phyloP scores from a whole-genome alignment of 2,797 vertebrate genomes.

The Zenarchopterus dispar region DNA sequence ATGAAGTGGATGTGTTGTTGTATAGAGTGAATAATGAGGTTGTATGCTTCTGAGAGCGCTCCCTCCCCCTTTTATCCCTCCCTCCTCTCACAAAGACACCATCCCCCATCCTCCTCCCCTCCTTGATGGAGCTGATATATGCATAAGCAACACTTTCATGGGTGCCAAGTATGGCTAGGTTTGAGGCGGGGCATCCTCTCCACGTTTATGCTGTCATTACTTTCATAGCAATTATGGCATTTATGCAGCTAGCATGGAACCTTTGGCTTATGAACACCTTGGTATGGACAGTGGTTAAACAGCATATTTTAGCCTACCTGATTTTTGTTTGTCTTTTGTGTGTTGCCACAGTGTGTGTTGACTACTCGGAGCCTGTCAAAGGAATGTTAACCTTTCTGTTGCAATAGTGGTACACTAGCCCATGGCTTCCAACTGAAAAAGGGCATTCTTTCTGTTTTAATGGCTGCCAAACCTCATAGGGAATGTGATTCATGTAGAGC shows the following conservation, averaged over 20 bases:
- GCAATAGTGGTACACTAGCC: conserved; percentile 63
- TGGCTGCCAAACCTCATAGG: conserved; percentile 76
- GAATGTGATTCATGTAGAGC: conserved; percentile 80
- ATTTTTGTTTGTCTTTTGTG: conserved; percentile 31
- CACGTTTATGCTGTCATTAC: conserved; percentile 57
- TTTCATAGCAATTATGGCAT: conserved; percentile 43
- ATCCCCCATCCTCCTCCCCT: conserved; percentile 67
- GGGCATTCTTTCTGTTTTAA: conserved; percentile 79
- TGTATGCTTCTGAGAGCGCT: conserved; percentile 80
- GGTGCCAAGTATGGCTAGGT: conserved; percentile 73
- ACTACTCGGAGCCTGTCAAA: conserved; percentile 46
- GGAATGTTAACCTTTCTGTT: conserved; percentile 67
- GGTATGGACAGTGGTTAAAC: conserved; percentile 39
- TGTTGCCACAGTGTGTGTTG: conserved; percentile 37
- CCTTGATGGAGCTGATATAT: conserved; percentile 84
- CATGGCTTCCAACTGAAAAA: conserved; percentile 72
- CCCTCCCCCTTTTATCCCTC: conserved; percentile 26
- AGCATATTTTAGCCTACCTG: conserved; percentile 30
- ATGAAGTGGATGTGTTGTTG: conserved; percentile 85
- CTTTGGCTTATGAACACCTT: conserved; percentile 25
- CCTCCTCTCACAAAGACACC: conserved; percentile 70
- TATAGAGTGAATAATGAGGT: conserved; percentile 87
- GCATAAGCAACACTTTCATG: conserved; percentile 83
- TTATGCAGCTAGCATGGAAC: conserved; percentile 37
- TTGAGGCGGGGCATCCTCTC: conserved; percentile 56